A percentile compares a stretch with the other conserved stretches of the same genome.
Conservation (phyloP, 2,113 vertebrate genomes). For the Mormyrus lacerda region DNA sequence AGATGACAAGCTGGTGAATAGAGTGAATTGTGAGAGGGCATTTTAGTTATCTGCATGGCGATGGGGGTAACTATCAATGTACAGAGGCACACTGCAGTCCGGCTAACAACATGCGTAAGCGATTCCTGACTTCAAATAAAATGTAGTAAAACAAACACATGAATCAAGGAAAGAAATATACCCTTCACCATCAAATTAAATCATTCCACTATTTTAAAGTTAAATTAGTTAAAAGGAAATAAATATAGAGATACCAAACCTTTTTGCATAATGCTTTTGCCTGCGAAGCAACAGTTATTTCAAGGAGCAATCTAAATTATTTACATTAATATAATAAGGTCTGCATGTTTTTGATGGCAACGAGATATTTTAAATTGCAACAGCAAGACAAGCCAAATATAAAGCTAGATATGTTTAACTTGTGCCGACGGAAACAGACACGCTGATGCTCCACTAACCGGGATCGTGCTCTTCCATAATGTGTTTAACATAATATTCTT, state of each 20-base stretch:
- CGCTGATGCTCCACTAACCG: neutral
- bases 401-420: neutral
- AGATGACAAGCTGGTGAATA: neutral
- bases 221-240: neutral
- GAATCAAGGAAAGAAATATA: neutral
- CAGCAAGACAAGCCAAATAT: neutral
- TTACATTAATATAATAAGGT: neutral
- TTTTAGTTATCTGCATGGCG: neutral
- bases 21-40: neutral
- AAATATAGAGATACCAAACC: neutral
- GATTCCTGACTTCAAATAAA: neutral
- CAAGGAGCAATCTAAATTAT: neutral
- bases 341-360: neutral
- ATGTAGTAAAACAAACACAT: neutral
- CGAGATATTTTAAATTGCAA: neutral
- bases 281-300: neutral
- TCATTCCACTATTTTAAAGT: neutral
- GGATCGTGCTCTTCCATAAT: neutral
- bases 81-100: neutral
- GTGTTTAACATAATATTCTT: neutral
- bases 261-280: conserved; percentile 3
- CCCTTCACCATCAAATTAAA: neutral
- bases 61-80: neutral
- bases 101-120: neutral
- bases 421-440: neutral